Base-by-base conservation (phyloP, 2,888 invertebrate genomes). In the Amblyjoppa proteus region DNA sequence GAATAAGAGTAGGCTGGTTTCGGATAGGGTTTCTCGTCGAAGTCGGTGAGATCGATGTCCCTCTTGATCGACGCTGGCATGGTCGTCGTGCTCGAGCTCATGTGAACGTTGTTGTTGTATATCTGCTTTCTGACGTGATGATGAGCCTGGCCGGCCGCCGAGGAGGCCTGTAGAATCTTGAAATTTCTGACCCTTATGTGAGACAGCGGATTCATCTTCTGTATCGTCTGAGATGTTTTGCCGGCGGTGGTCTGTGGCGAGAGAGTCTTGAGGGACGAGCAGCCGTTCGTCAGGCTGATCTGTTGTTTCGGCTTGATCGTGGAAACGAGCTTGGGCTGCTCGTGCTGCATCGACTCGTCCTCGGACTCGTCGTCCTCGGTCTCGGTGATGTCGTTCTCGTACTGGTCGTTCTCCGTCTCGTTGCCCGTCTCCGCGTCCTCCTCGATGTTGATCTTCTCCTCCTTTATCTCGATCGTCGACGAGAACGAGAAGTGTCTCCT, bases 1-100 rank as follows among this genome's bases (percentile, higher is more conserved):
- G 99, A 99, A 94, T 99, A 99, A 16, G 99, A 99, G 94, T 99
- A 99, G 3, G 98, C 98, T 5, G 99, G 99, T 94, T 99, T 99
- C 0, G 99, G 99, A 92, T 97, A 99, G 69, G 96, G 96, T 83
- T 96, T 96, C 58, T 95, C 94, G 68, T 95, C 95, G 90, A 94
- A 94, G 92, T 95, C 95, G 89, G 92, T 93, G 91, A 94, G 94
- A 88, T 94, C 89, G 4, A 92, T 85, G 53, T 93, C 92, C 83
- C 93, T 90, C 78, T 93, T 94, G 56, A 88, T 88, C 68, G 89
- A 79, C 38, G 87, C 85, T 11, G 89, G 70, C 34, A 90, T 76
- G 4, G 88, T 84, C 45, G 87, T 84, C 2, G 89, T 86, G 11
- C 83, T 84, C 1, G 90, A 78, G 56, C 87, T 89, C 58, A 90